phyloP scores from a whole-genome alignment of 2,113 vertebrate species.

The Archilochus colubris region DNA sequence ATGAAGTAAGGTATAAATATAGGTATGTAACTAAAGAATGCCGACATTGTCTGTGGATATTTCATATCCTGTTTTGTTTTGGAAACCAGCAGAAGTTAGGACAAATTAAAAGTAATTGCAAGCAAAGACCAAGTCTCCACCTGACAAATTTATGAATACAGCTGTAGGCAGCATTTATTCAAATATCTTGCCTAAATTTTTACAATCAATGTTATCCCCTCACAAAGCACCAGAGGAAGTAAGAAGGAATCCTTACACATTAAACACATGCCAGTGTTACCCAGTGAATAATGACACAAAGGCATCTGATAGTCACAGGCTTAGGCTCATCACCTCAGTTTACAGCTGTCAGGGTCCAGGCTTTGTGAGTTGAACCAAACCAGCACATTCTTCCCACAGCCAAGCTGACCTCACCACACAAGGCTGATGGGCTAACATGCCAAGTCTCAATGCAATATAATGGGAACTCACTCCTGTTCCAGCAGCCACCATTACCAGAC shows the following conservation, averaged over 20 bases:
- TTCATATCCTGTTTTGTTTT: slow-evolving; percentile 8
- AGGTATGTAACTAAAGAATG: not conserved
- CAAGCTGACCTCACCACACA: accelerated
- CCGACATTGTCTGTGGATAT: not conserved
- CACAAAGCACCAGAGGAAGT: not conserved
- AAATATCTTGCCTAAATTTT: not conserved
- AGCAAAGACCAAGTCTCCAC: not conserved
- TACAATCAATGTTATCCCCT: not conserved
- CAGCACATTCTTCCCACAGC: not conserved
- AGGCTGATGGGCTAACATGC: not conserved
- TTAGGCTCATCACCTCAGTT: not conserved
- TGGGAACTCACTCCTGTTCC: not conserved
- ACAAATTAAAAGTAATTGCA: not conserved
- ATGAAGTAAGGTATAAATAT: not conserved
- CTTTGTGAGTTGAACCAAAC: not conserved
- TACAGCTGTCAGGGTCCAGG: not conserved
- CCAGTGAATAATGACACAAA: not conserved
- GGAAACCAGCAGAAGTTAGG: not conserved
- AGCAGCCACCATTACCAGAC: not conserved
- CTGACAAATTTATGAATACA: not conserved
- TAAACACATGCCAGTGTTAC: not conserved
- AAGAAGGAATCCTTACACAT: not conserved
- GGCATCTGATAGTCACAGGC: not conserved
- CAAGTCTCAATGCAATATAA: not conserved
- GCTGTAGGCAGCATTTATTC: not conserved